phyloP scores from a whole-genome alignment of 2,888 invertebrate genomes.

The Dione juno region DNA sequence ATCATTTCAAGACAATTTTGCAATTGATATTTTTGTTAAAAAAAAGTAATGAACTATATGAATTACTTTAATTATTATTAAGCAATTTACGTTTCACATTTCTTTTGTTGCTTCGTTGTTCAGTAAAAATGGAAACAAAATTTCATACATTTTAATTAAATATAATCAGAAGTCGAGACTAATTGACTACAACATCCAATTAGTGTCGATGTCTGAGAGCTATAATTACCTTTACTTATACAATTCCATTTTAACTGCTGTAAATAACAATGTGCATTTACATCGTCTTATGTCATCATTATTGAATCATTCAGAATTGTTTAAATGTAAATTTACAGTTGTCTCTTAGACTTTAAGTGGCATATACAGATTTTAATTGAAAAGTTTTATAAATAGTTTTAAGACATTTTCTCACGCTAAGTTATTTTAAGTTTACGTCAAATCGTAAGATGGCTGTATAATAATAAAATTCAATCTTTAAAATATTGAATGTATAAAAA shows the following conservation, averaged over 20 bases:
- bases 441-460: no score
- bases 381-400: background rate
- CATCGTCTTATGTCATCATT: conserved; percentile 10
- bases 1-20: no score
- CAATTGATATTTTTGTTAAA: no score
- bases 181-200: conserved; percentile 9
- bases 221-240: conserved; percentile 16
- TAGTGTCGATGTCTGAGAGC: conserved; percentile 9
- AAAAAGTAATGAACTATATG: background rate
- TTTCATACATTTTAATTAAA: conserved; percentile 15
- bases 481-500: no score
- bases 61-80: background rate
- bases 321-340: background rate
- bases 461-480: no score
- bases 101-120: no score
- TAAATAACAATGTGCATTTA: background rate
- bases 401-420: background rate
- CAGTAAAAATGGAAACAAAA: background rate
- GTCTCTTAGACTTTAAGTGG: background rate
- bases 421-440: background rate
- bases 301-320: conserved; percentile 2
- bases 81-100: background rate
- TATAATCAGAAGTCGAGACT: conserved; percentile 15
- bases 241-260: background rate
- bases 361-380: background rate